Evolutionary conservation across 2,797 vertebrate genomes (phyloP).

Genomic region (Argentina silus): DNA sequence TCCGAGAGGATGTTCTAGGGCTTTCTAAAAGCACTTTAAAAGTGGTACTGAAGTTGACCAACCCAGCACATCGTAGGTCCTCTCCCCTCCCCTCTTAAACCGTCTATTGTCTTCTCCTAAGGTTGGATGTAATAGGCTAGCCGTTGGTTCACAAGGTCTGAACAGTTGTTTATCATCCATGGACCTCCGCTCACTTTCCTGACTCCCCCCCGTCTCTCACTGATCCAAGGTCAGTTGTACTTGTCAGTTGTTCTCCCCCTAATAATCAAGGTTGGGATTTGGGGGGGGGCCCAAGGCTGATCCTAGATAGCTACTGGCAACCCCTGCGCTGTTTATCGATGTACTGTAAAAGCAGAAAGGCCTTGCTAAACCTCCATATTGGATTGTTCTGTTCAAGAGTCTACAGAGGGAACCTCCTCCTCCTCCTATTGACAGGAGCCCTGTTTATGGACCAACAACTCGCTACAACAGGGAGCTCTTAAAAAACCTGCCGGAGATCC

Average conservation of each 20-base stretch:
- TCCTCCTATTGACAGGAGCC: slow-evolving; percentile 59
- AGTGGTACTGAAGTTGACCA: too few relatives aligned
- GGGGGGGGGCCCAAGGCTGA: not conserved
- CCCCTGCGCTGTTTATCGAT: slow-evolving; percentile 52
- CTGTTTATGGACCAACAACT: slow-evolving; percentile 44
- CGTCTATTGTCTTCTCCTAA: too few relatives aligned
- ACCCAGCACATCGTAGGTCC: too few relatives aligned
- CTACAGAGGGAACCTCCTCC: slow-evolving; percentile 59
- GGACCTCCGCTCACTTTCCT: too few relatives aligned
- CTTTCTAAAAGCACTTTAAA: too few relatives aligned
- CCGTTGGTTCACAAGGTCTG: too few relatives aligned
- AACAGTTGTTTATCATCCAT: too few relatives aligned
- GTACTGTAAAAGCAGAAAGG: slow-evolving; percentile 45
- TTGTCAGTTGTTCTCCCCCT: not conserved
- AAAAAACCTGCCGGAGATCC: slow-evolving; percentile 18
- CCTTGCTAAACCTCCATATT: slow-evolving; percentile 52
- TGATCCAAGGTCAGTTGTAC: not conserved
- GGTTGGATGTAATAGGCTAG: too few relatives aligned
- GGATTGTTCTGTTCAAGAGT: slow-evolving; percentile 71
- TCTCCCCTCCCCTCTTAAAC: too few relatives aligned
- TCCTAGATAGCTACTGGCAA: slow-evolving; percentile 30
- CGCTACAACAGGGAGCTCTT: slow-evolving; percentile 52
- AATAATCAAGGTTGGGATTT: too few relatives aligned
- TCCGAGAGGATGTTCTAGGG: too few relatives aligned
- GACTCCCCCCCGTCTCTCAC: too few relatives aligned